Evolutionary conservation across 1,140 invertebrate species (phyloP).

Genomic region (Dreissena rostriformis): DNA sequence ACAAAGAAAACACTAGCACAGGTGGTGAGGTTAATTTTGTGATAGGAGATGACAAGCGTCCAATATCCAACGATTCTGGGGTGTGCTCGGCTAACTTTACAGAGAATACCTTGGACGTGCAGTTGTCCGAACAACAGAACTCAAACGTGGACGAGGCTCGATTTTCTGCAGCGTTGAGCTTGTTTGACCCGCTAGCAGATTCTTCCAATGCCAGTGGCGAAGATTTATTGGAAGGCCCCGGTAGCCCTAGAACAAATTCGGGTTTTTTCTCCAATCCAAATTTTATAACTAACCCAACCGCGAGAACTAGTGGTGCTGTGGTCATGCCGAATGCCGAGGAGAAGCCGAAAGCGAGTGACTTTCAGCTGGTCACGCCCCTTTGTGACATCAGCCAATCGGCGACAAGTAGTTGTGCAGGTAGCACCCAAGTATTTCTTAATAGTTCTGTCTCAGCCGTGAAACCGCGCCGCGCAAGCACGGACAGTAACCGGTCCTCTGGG

Average conservation of each 20-base stretch:
- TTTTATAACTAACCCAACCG: slow-evolving; percentile 15
- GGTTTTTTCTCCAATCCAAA: slow-evolving; percentile 24
- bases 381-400: neutral
- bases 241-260: slow-evolving; percentile 15
- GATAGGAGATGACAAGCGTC: slow-evolving; percentile 12
- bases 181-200: slow-evolving; percentile 76
- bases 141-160: slow-evolving; percentile 72
- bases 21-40: slow-evolving; percentile 15
- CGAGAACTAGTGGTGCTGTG: neutral
- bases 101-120: slow-evolving; percentile 52
- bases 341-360: neutral
- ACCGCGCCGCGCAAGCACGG: slow-evolving; percentile 45
- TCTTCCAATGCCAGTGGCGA: slow-evolving; percentile 26
- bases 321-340: neutral
- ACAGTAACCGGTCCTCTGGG: slow-evolving; percentile 61
- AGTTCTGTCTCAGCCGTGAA: neutral
- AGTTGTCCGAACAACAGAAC: slow-evolving; percentile 76
- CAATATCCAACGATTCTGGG: slow-evolving; percentile 40
- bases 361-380: neutral
- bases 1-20: neutral
- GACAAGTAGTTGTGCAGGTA: neutral
- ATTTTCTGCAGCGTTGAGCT: slow-evolving; percentile 71
- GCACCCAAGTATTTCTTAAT: neutral
- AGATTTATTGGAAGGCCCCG: slow-evolving; percentile 49
- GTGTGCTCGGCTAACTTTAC: slow-evolving; percentile 23